Percentiles rank a stretch among this genome's conserved stretches.
Conservation (phyloP, 2,888 invertebrate genomes). For the Eupeodes latifasciatus region DNA sequence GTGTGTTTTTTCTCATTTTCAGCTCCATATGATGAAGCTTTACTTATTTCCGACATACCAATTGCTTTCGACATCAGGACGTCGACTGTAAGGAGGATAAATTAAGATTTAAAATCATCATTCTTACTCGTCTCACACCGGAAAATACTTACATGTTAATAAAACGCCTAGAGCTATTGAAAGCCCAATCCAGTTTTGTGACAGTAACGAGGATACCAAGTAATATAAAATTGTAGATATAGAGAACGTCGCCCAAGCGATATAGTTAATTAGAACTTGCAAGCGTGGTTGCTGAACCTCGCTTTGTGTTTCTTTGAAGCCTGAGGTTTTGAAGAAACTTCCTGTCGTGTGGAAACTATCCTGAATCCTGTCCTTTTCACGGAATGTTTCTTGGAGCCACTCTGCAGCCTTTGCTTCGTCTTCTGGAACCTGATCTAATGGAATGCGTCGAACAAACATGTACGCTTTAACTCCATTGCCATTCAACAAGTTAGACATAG, state of each 20-base stretch:
- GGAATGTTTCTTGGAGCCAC: conserved; percentile 93
- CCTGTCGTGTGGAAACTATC: conserved; percentile 85
- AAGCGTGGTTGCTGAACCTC: conserved; percentile 87
- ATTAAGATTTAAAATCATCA: background rate
- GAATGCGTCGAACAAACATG: conserved; percentile 92
- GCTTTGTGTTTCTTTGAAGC: conserved; percentile 87
- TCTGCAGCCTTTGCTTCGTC: conserved; percentile 89
- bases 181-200: conserved; percentile 85
- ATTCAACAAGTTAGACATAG: conserved; percentile 90
- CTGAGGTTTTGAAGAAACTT: conserved; percentile 91
- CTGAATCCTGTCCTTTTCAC: conserved; percentile 88
- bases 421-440: conserved; percentile 91
- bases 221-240: conserved; percentile 81
- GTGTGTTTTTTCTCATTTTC: conserved; percentile 77
- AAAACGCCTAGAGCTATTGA: conserved; percentile 85
- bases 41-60: conserved; percentile 93
- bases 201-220: conserved; percentile 79
- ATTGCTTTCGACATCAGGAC: conserved; percentile 91
- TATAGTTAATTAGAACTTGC: conserved; percentile 89
- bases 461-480: conserved; percentile 90
- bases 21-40: conserved; percentile 92
- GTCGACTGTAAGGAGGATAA: conserved; percentile 87
- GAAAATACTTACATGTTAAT: conserved; percentile 89
- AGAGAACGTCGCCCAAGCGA: conserved; percentile 86
- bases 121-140: too few relatives aligned